Base-by-base conservation (phyloP, 2,797 vertebrate species). In the Hapalemur alaotrensis region DNA sequence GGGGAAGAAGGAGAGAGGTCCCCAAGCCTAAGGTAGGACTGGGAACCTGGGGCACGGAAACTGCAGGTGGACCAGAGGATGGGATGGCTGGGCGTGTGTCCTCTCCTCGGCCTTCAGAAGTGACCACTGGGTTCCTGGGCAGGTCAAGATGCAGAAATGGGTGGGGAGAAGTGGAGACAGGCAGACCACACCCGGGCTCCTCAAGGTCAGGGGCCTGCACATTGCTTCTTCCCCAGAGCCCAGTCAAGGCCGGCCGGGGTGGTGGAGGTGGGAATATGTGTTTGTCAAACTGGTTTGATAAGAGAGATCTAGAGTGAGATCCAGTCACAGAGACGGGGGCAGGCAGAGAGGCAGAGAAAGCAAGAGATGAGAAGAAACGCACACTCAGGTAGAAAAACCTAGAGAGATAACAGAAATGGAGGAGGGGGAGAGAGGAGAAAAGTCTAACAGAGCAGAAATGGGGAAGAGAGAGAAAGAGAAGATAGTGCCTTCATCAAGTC, bases 401-500 rank as follows among this genome's bases (percentile, higher is more conserved):
- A 63, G 41, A 90, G 76, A 90, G 76, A 88, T n/a, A 63, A 95
- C 12, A 23, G 41, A 67, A 50, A 85, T 15, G 57, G 54, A 65
- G 73, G 69, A 20, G 30, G 57, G 54, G 48, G 48, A 90, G 83
- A 70, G n/a, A 54, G 59, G 52, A 76, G 48, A 48, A 76, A 82
- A 73, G 75, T n/a, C 75, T 61, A 84, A 48, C 52, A 85, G 35
- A 67, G 13, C 38, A 30, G 69, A 79, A 38, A 75, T 8, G 23
- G 69, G 46, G 22, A 93, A 81, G 28, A 67, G 91, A 70, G 50
- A 57, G 90, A 73, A 41, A n/a, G 43, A 92, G 46, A 94, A 82
- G 92, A 88, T 43, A 7, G 46, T 35, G 78, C 84, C 90, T 96
- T 95, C 65, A 76, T 75, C 69, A 81, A 59, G 89, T 72, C 96